Evolutionary conservation across 1,140 invertebrate genomes (phyloP).

Genomic region (Drosophila serrata): DNA sequence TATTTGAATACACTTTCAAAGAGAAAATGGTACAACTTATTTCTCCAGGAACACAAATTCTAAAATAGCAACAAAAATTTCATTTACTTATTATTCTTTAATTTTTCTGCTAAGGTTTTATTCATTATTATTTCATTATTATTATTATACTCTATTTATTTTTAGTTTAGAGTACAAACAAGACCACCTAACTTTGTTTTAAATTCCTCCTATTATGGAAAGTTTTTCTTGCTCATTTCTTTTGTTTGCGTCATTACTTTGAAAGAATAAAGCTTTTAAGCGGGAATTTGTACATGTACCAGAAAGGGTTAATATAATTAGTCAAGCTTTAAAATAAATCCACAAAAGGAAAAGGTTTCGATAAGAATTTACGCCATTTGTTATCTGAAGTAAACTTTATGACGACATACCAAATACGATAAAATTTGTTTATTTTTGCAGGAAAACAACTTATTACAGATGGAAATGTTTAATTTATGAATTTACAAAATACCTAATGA

Average conservation of each 20-base stretch:
- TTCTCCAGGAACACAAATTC: neutral
- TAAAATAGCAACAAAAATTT: neutral
- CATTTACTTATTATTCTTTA: no score
- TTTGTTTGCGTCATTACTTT: slow-evolving; percentile 1
- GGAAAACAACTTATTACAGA: neutral
- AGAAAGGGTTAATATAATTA: neutral
- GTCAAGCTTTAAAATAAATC: neutral
- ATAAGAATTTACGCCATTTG: neutral
- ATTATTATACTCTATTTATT: neutral
- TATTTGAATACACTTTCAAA: neutral
- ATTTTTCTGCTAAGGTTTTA: neutral
- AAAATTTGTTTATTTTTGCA: neutral
- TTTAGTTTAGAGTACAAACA: neutral
- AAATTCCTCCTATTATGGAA: slow-evolving; percentile 4
- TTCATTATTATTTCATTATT: neutral
- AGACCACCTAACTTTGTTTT: neutral
- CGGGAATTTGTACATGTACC: neutral
- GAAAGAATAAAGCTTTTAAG: neutral
- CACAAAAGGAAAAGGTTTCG: neutral
- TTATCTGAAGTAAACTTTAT: neutral
- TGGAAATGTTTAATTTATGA: neutral
- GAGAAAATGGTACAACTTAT: neutral
- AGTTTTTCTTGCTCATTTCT: neutral
- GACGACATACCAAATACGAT: neutral
- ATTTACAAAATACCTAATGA: neutral